phyloP scores from a whole-genome alignment of 2,797 vertebrate genomes.

The Ispidina lecontei region DNA sequence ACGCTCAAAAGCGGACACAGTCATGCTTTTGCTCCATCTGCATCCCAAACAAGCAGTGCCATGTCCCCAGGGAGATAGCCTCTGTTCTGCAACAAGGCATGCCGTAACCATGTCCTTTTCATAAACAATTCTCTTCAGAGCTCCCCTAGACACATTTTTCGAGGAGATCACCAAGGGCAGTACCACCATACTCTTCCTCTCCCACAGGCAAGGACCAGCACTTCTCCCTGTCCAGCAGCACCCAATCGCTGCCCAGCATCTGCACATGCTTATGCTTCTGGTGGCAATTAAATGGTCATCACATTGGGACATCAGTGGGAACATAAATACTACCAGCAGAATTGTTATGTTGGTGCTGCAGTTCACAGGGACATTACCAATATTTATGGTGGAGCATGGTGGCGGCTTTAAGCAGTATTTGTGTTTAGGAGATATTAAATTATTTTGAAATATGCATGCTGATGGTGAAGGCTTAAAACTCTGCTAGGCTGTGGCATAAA shows the following conservation, averaged over 20 bases:
- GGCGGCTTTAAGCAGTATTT: constrained; percentile 29
- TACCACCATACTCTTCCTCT: background rate
- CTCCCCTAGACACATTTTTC: background rate
- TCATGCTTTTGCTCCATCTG: background rate
- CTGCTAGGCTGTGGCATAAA: constrained; percentile 31
- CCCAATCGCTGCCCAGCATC: background rate
- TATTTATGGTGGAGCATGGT: constrained; percentile 5
- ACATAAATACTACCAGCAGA: background rate
- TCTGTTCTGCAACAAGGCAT: background rate
- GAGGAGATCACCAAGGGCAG: background rate
- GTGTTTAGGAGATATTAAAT: constrained; percentile 50
- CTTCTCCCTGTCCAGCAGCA: background rate
- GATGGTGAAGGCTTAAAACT: constrained; percentile 21
- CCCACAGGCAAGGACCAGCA: background rate
- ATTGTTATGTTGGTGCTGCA: background rate
- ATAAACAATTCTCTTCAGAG: background rate
- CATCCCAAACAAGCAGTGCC: background rate
- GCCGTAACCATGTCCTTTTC: fast-evolving
- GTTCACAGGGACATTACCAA: background rate
- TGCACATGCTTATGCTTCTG: background rate
- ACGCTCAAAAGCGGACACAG: fast-evolving
- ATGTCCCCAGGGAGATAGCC: background rate
- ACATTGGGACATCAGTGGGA: background rate
- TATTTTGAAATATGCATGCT: constrained; percentile 54
- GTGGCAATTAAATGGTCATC: background rate